phyloP scores from a whole-genome alignment of 2,888 invertebrate species.

The Euzetes globulus region DNA sequence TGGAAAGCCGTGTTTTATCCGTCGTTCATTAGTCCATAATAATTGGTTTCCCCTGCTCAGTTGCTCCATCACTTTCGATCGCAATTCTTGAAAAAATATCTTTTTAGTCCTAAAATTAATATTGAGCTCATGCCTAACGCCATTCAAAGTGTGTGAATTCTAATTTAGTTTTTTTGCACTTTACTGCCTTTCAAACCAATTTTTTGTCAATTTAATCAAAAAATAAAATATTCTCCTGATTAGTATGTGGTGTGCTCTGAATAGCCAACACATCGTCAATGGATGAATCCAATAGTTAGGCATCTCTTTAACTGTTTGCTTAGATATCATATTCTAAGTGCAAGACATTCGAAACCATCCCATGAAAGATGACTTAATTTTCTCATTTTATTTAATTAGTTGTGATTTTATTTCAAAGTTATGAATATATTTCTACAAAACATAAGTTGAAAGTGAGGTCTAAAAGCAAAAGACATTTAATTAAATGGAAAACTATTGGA shows the following conservation, averaged over 20 bases:
- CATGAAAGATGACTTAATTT: no score
- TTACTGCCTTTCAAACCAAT: background rate
- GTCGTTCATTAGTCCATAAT: constrained; percentile 10
- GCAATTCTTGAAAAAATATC: background rate
- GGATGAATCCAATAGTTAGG: background rate
- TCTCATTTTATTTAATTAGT: no score
- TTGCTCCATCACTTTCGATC: background rate
- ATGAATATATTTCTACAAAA: no score
- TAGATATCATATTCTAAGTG: no score
- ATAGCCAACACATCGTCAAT: background rate
- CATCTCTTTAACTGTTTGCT: no score
- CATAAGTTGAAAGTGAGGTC: no score
- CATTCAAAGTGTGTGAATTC: background rate
- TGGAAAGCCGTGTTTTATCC: constrained; percentile 2
- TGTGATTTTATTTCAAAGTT: no score
- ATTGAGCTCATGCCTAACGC: constrained; percentile 1
- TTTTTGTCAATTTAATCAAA: background rate
- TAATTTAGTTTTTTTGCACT: background rate
- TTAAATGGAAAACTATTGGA: no score
- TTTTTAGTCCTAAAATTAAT: background rate
- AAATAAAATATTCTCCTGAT: background rate
- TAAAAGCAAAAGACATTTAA: no score
- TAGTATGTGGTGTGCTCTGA: background rate
- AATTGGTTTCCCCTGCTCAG: constrained; percentile 5
- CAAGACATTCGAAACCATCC: no score